Conservation (phyloP, 2,797 vertebrate species). For the Peromyscus attwateri region DNA sequence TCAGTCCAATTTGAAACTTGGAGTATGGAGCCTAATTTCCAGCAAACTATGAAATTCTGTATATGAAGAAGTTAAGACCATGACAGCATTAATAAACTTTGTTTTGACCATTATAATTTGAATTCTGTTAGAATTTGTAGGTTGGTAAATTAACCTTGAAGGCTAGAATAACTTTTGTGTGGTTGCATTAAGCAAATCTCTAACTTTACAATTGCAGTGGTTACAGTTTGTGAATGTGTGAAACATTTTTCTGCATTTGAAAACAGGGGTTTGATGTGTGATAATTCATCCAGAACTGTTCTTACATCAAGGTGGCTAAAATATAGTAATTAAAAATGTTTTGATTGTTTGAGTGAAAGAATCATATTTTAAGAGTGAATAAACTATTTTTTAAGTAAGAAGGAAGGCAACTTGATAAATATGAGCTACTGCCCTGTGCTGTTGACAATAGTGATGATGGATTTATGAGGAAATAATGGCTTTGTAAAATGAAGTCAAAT, state of each 20-base stretch:
- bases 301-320: slow-evolving; percentile 23
- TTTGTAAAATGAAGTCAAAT: slow-evolving; percentile 56
- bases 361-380: slow-evolving; percentile 18
- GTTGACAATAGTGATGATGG: background rate
- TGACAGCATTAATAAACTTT: background rate
- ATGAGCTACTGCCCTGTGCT: background rate
- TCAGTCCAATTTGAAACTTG: background rate
- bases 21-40: background rate
- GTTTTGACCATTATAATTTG: slow-evolving; percentile 51
- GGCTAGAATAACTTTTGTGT: slow-evolving; percentile 19
- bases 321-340: background rate
- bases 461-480: background rate
- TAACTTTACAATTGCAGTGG: slow-evolving; percentile 19
- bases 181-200: background rate
- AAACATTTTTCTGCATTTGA: slow-evolving; percentile 17
- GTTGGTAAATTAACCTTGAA: slow-evolving; percentile 59
- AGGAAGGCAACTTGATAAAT: background rate
- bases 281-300: background rate
- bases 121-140: slow-evolving; percentile 36
- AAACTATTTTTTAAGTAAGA: slow-evolving; percentile 7
- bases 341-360: slow-evolving; percentile 17
- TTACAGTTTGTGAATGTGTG: slow-evolving; percentile 47
- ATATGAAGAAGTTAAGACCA: slow-evolving; percentile 1
- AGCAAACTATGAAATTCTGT: slow-evolving; percentile 4
- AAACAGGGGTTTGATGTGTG: background rate